Evolutionary conservation across 2,888 invertebrate genomes (phyloP), one percentile per base, ranked within the genome.

Genomic region (Tetragonula carbonaria): DNA sequence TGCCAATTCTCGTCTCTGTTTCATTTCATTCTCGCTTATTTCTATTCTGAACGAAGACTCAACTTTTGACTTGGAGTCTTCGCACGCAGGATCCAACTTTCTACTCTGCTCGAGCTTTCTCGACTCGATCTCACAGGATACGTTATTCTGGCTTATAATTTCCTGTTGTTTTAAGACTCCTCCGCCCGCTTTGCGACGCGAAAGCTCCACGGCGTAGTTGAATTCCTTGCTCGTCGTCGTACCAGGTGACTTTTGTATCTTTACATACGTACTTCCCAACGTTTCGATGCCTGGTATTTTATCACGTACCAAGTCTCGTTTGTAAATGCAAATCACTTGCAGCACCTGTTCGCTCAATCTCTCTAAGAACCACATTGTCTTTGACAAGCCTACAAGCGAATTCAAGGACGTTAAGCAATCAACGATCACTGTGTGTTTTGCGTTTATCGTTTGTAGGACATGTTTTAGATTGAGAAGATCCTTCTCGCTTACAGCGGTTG

Each of bases 291-390:
- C 89, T 2, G 93, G 92, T 82, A 94, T 84, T 82, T 91, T 91
- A 45, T 80, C 73, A 5, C 78, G 66, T 51, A 86, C 72, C 78
- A 93, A 92, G 78, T 94, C 93, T 80, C 92, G 87, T 28, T 90
- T 91, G 82, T 93, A 93, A 53, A 94, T 90, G 78, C 94, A 94
- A 55, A 94, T 91, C 33, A 94, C 74, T 82, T 93, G 92, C 0
- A 85, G 85, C 1, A 91, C 91, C 51, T 90, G 88, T 38, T 79
- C 87, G 23, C 84, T 87, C n/a, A 94, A 78, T 81, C 91, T 93
- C 45, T 93, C 91, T 6, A 94, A 57, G 78, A 94, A 93, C 78
- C 77, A 85, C 28, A 91, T 80, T 18, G 93, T 84, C 82, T 90
- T 92, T 3, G 90, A 80, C 11, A 91, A 51, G 11, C 94, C 94